phyloP scores from a whole-genome alignment of 2,113 vertebrate species.

The Tachysurus fulvidraco region DNA sequence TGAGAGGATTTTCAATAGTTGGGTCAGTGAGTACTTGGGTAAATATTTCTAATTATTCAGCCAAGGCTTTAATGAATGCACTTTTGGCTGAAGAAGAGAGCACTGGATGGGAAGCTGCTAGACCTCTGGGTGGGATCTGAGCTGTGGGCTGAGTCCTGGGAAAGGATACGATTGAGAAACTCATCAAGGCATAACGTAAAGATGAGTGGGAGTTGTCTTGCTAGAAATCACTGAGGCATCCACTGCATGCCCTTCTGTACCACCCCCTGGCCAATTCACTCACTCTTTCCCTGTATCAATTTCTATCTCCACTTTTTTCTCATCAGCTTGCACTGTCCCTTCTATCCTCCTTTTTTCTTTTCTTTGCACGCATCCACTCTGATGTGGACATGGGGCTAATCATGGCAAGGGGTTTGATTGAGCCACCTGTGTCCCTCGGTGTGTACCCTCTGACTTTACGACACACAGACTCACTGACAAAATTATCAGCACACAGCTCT shows the following conservation, averaged over 20 bases:
- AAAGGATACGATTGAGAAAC: constrained; percentile 52
- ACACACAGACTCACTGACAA: constrained; percentile 15
- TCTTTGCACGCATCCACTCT: constrained; percentile 28
- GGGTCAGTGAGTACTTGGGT: constrained; percentile 26
- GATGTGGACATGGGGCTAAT: constrained; percentile 51
- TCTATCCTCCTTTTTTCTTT: constrained; percentile 37
- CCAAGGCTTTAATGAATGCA: constrained; percentile 51
- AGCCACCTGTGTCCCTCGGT: constrained; percentile 55
- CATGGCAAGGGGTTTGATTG: constrained; percentile 55
- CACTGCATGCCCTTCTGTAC: constrained; percentile 28
- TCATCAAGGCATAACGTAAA: constrained; percentile 44
- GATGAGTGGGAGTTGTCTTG: constrained; percentile 26
- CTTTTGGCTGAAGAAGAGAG: constrained; percentile 54
- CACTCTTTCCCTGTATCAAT: constrained; percentile 36
- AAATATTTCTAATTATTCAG: constrained; percentile 36
- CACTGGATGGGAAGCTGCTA: constrained; percentile 23
- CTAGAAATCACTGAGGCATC: constrained; percentile 45
- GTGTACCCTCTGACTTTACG: constrained; percentile 45
- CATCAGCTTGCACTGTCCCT: constrained; percentile 41
- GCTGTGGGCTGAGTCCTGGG: constrained; percentile 58
- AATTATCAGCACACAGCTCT: neutral
- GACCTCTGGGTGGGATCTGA: constrained; percentile 17
- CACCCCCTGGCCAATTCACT: constrained; percentile 7
- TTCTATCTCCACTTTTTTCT: constrained; percentile 37
- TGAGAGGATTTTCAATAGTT: constrained; percentile 11